phyloP scores from a whole-genome alignment of 1,140 invertebrate genomes.

The Rhynchophorus ferrugineus region DNA sequence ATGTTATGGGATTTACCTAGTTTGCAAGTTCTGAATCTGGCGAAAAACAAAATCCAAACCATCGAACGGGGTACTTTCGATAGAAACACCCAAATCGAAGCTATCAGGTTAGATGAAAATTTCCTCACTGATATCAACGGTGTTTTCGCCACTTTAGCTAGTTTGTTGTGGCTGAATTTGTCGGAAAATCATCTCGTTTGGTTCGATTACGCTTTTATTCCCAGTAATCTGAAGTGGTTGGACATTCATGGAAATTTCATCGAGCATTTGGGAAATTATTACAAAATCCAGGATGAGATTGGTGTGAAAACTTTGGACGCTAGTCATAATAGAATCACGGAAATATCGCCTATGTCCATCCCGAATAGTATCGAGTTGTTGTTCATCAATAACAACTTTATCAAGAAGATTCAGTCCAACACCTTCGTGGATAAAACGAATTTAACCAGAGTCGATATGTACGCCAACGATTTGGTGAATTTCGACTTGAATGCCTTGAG shows the following conservation, averaged over 20 bases:
- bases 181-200: conserved; percentile 84
- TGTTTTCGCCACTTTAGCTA: conserved; percentile 71
- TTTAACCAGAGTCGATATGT: conserved; percentile 79
- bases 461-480: conserved; percentile 75
- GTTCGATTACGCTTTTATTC: conserved; percentile 86
- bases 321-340: conserved; percentile 77
- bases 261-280: conserved; percentile 77
- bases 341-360: conserved; percentile 69
- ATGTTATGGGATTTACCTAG: conserved; percentile 79
- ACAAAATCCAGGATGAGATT: conserved; percentile 71
- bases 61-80: conserved; percentile 77
- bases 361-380: conserved; percentile 84
- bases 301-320: conserved; percentile 76
- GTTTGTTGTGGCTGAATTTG: conserved; percentile 78
- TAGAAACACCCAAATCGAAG: conserved; percentile 68
- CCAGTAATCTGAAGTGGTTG: conserved; percentile 79
- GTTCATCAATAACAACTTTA: conserved; percentile 85
- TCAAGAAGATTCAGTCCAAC: conserved; percentile 68
- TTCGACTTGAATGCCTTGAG: conserved; percentile 73
- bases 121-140: conserved; percentile 80
- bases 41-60: conserved; percentile 77
- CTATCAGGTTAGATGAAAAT: conserved; percentile 79
- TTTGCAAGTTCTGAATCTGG: conserved; percentile 77
- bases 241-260: conserved; percentile 85
- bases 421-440: conserved; percentile 80